phyloP scores from a whole-genome alignment of 2,888 invertebrate genomes.

The Lasioglossum malachurum region DNA sequence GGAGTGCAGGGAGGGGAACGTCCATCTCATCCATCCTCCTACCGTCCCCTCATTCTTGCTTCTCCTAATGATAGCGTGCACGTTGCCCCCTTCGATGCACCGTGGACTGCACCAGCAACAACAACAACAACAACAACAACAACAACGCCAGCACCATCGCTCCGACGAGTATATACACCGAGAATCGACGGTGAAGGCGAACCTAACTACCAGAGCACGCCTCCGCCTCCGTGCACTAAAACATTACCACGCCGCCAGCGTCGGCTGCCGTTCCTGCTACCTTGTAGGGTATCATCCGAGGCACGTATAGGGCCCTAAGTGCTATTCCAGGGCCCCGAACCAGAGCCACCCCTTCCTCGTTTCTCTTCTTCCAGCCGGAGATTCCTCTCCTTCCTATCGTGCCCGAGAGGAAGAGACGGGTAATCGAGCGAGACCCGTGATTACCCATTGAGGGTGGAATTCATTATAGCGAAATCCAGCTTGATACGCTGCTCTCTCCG shows the following conservation, averaged over 20 bases:
- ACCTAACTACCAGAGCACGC: slow-evolving; percentile 76
- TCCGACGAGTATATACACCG: slow-evolving; percentile 54
- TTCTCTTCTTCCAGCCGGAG: slow-evolving; percentile 47
- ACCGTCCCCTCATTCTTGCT: slow-evolving; percentile 77
- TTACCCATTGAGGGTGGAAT: slow-evolving; percentile 83
- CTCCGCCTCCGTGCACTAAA: slow-evolving; percentile 76
- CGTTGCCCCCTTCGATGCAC: slow-evolving; percentile 73
- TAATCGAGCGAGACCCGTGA: slow-evolving; percentile 76
- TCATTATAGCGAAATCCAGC: slow-evolving; percentile 80
- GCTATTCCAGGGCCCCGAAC: slow-evolving; percentile 72
- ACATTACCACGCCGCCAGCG: slow-evolving; percentile 73
- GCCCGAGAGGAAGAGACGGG: slow-evolving; percentile 62
- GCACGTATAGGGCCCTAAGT: slow-evolving; percentile 78
- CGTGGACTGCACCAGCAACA: slow-evolving; percentile 60
- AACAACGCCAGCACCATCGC: slow-evolving; percentile 41
- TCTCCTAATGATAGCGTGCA: slow-evolving; percentile 83
- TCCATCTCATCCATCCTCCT: slow-evolving; percentile 79
- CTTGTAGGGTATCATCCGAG: slow-evolving; percentile 79
- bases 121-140: slow-evolving; percentile 51
- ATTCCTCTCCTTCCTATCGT: slow-evolving; percentile 36
- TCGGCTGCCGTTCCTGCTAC: slow-evolving; percentile 75
- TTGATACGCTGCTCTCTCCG: slow-evolving; percentile 60
- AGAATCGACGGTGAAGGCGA: slow-evolving; percentile 63
- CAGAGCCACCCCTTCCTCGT: slow-evolving; percentile 67
- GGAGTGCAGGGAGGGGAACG: slow-evolving; percentile 58